Percentiles rank a stretch among this genome's conserved stretches.
These are phyloP conservation scores for Crotophaga sulcirostris DNA, from an alignment of 2,113 vertebrate genomes.

Conservation along the genomic window DNA sequence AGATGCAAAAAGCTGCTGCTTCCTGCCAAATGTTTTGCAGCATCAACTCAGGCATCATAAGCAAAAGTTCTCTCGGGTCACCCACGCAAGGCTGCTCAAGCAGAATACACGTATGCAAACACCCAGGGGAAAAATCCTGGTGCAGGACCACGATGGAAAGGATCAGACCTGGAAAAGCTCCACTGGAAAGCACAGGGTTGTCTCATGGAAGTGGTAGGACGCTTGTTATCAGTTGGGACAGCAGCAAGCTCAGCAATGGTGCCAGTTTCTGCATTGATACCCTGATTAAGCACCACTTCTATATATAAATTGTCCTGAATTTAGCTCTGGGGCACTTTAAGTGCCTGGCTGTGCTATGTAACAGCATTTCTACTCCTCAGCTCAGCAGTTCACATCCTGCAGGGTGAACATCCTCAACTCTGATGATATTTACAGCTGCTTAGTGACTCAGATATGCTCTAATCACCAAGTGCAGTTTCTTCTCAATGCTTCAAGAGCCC, in stretches of 20 bases:
- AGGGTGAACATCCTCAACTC: neutral
- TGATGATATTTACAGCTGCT: neutral
- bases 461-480: neutral
- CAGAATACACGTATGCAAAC: neutral
- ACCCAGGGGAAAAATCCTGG: neutral
- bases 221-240: neutral
- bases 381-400: neutral
- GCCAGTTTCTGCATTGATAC: neutral
- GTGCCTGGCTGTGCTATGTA: accelerated
- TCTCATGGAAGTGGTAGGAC: neutral
- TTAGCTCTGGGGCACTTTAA: neutral
- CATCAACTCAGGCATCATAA: neutral
- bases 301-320: neutral
- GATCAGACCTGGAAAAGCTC: neutral
- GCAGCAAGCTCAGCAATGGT: neutral
- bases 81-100: neutral
- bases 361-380: neutral
- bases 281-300: neutral
- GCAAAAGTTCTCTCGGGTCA: constrained; percentile 15
- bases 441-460: neutral
- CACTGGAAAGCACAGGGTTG: neutral
- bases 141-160: neutral
- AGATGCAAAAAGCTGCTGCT: neutral
- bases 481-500: neutral
- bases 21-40: constrained; percentile 3